Evolutionary conservation across 2,113 vertebrate species (phyloP), one percentile per base, ranked within the genome.

Genomic region (Danio rerio): DNA sequence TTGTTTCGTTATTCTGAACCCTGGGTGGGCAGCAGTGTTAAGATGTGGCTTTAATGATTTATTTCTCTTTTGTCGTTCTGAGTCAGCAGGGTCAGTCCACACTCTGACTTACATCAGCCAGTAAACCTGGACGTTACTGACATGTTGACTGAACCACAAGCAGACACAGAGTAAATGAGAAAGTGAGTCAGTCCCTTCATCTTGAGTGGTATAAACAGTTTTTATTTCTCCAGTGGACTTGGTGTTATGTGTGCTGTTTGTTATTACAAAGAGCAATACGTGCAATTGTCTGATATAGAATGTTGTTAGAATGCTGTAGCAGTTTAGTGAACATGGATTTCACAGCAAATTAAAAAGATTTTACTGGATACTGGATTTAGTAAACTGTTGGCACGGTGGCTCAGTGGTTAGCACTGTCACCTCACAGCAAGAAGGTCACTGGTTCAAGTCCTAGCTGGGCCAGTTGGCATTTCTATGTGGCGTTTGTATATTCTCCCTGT

Each of bases 61-160:
- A 87, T 70, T 79, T 65, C 80, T 53, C 75, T 62, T 71, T 20
- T 82, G 82, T 87, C 75, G 16, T 55, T 81, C n/a, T 80, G 88
- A 91, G 72, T 89, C 88, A 85, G 84, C 81, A 76, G 61, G 55
- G 62, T 20, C 49, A 88, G 83, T 84, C 80, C 83, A 72, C 65
- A 83, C 74, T 65, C 40, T 87, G 74, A 86, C 42, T 71, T 83
- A 61, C 73, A 80, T 85, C 81, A 74, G 73, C 73, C n/a, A 53
- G 56, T 68, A 71, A 86, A 72, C 55, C 53, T 76, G 69, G 58
- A 69, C 47, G 16, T 47, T 8, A 45, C 55, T 55, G 78, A 82
- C 78, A 73, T 69, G 76, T 50, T 83, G 80, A 85, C 78, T 63
- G 69, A 65, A 80, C 78, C 82, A 82, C 49, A 75, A 71, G 73